Base-by-base conservation (phyloP, 2,113 vertebrate genomes). In the Tenebrosternarchus preto region DNA sequence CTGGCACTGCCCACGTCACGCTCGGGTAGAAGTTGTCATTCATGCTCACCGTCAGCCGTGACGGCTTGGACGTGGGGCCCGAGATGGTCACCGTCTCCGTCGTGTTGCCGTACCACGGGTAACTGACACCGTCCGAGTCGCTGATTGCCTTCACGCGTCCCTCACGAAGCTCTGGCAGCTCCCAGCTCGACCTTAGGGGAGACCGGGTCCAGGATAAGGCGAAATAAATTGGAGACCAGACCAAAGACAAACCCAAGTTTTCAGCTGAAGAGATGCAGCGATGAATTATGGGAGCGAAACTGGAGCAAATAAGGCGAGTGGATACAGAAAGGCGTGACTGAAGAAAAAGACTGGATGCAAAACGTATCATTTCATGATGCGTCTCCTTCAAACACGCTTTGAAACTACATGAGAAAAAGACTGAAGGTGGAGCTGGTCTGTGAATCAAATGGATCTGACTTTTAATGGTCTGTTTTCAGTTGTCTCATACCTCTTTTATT, bases 11-110 rank as follows among this genome's bases (percentile, higher is more conserved):
- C 95, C 95, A 96, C 0, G 95, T 96, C 88, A 96, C 95, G 0
- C 95, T 96, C 78, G 95, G 95, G 88, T 96, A 96, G 89, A 96
- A 96, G 85, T 96, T 96, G 92, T 96, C 95, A 17, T 96, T 96
- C 95, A 96, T 96, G 91, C 95, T 95, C 89, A 96, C 94, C 0
- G 94, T 94, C 88, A 96, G 94, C 77, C 95, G 93, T 83, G 94
- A 95, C 63, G 94, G 92, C 86, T 95, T 96, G 90, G 92, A 95
- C 3, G 94, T 96, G 83, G 95, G 95, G 67, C 95, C 95, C 0
- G 93, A 92, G 82, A 96, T 86, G 36, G 95, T 96, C 77, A 96
- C 95, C 0, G 95, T 96, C 85, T 96, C 95, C 0, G 95, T 96
- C 78, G 95, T 96, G 90, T 96, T 96, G 50, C 95, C 95, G 0